Evolutionary conservation across 2,888 invertebrate species (phyloP), one percentile per base, ranked within the genome.

Genomic region (Ennomos quercinarius): DNA sequence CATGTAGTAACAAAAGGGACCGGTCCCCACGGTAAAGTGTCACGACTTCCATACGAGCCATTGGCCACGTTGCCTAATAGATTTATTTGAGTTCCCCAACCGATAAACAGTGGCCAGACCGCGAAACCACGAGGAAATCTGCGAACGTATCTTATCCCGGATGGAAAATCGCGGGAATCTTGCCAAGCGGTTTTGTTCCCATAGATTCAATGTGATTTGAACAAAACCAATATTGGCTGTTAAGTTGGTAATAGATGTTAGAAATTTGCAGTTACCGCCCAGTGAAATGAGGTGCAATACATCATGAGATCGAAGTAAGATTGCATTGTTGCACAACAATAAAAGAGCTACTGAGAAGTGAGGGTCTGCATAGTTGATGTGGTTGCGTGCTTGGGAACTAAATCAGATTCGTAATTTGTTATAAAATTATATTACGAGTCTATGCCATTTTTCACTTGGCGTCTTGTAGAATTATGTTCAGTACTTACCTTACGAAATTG

Each of bases 111-210:
- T 78, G 83, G 83, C 73, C 72, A 82, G 83, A 89, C 91, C 90
- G 84, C 88, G 81, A 89, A 91, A 88, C 89, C 84, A 78, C 87
- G 77, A 83, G 87, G 82, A 87, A 89, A 91, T 90, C 88, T 87
- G 83, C 73, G 78, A 81, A 76, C 76, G 71, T 71, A 89, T 89
- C 90, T 90, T 86, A 91, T 91, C 89, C 86, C 72, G 74, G 76
- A 77, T 76, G 74, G 81, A 80, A 84, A 86, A 89, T 88, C 91
- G 80, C 77, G 81, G 83, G 88, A 87, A 90, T 89, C 87, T 83
- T 61, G 64, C 73, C 61, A 70, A 88, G 90, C 76, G 90, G 90
- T 90, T 89, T 82, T 77, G 78, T 88, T 89, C 86, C 82, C 88
- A 88, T 87, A 86, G 84, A 80, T 78, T 77, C 75, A 76, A 72